phyloP scores from a whole-genome alignment of 1,140 invertebrate species.

The Saccostrea echinata region DNA sequence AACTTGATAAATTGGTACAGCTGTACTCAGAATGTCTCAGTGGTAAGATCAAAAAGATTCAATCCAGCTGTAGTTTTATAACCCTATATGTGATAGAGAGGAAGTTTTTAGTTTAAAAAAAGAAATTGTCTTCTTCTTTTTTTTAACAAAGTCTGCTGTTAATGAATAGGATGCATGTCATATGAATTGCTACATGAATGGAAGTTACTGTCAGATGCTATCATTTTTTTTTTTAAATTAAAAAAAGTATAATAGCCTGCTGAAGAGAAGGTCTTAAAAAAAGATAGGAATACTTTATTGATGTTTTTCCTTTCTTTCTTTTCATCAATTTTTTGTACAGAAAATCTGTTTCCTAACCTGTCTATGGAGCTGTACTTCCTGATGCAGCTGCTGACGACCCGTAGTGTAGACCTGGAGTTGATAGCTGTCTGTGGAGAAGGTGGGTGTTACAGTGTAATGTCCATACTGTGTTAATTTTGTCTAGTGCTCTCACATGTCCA shows the following conservation, averaged over 20 bases:
- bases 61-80: no score
- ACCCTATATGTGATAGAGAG: background rate
- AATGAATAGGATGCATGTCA: background rate
- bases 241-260: no score
- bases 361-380: slow-evolving; percentile 84
- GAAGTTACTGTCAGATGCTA: no score
- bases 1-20: slow-evolving; percentile 79
- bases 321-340: no score
- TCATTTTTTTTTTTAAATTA: no score
- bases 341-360: slow-evolving; percentile 82
- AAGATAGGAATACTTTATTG: no score
- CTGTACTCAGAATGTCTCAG: slow-evolving; percentile 79
- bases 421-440: slow-evolving; percentile 46
- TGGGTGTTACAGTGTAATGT: background rate
- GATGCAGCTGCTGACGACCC: slow-evolving; percentile 81
- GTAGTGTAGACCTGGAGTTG: slow-evolving; percentile 58
- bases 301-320: slow-evolving; percentile 13
- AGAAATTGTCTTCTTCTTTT: background rate
- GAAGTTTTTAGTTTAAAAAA: background rate
- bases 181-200: background rate
- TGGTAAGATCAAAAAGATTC: slow-evolving; percentile 54
- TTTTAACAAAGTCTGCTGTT: background rate
- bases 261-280: no score
- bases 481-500: no score
- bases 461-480: background rate